These are phyloP conservation scores for Hypotaenidia okinawae DNA, from an alignment of 2,797 vertebrate genomes.

Conservation along the genomic window DNA sequence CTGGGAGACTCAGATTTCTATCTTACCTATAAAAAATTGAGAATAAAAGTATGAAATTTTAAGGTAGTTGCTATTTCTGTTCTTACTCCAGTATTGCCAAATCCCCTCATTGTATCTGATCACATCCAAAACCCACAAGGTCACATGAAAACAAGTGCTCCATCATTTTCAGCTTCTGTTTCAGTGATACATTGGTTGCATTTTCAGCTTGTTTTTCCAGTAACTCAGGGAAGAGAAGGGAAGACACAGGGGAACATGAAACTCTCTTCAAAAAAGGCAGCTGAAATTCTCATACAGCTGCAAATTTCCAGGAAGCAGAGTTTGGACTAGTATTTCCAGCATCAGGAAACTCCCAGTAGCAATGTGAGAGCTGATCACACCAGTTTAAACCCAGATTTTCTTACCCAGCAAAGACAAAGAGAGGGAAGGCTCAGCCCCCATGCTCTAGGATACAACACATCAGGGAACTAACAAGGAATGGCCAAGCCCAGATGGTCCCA, in stretches of 20 bases:
- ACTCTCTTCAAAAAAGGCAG: neutral
- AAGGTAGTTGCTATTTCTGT: neutral
- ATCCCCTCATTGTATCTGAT: neutral
- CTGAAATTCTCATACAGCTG: neutral
- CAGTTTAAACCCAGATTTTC: neutral
- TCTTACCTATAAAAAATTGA: neutral
- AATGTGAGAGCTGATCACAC: neutral
- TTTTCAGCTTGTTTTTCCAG: neutral
- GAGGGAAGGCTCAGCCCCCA: fast-evolving
- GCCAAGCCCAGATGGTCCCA: neutral
- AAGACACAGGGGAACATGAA: neutral
- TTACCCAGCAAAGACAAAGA: neutral
- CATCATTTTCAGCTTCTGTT: neutral
- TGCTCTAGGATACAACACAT: fast-evolving
- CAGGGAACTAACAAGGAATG: neutral
- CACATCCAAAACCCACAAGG: neutral
- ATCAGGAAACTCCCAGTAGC: neutral
- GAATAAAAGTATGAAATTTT: neutral
- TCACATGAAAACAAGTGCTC: neutral
- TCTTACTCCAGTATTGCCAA: neutral
- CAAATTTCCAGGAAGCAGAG: neutral
- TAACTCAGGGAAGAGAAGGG: neutral
- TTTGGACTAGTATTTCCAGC: neutral
- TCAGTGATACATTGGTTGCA: neutral
- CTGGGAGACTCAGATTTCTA: neutral